These are phyloP conservation scores for Gnathonemus echidnorhynchus DNA, from an alignment of 2,113 vertebrate genomes.

Conservation along the genomic window DNA sequence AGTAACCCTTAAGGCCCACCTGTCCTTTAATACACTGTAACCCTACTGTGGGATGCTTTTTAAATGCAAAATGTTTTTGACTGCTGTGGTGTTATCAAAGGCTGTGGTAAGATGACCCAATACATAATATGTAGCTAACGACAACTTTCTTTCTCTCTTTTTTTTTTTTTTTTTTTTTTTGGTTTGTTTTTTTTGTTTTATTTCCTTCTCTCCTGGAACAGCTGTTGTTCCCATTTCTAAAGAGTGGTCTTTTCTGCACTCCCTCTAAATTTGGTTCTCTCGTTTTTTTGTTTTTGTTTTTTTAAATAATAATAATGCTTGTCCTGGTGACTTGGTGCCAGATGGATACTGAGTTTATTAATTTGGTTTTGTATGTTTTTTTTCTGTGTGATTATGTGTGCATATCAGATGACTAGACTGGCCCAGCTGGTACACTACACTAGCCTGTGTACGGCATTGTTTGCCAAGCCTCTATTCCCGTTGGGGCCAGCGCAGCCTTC, in stretches of 20 bases:
- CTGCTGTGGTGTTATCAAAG: conserved; percentile 23
- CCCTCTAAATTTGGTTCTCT: conserved; percentile 28
- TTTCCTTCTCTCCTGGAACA: conserved; percentile 37
- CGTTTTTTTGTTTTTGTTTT: conserved; percentile 29
- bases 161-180: conserved; percentile 19
- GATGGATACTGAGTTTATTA: conserved; percentile 97
- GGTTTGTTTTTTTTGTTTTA: conserved; percentile 9
- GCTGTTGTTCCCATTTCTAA: conserved; percentile 41
- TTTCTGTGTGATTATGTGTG: conserved; percentile 99
- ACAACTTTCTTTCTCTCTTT: conserved; percentile 25
- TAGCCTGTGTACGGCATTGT: conserved; percentile 99
- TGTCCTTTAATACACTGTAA: neutral
- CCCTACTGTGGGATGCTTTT: neutral
- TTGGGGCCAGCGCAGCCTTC: conserved; percentile 93
- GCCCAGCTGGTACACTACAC: conserved; percentile 99
- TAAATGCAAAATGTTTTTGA: conserved; percentile 12
- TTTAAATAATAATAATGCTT: conserved; percentile 44
- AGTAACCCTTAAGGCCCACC: neutral
- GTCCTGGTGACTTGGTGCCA: conserved; percentile 77
- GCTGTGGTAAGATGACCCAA: conserved; percentile 22
- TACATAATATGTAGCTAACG: conserved; percentile 31
- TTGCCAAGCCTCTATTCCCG: conserved; percentile 99
- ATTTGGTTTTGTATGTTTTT: conserved; percentile 99
- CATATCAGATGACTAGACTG: conserved; percentile 99
- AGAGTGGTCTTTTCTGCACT: conserved; percentile 35